Base-by-base conservation (phyloP, 2,888 invertebrate genomes). In the Phragmatobia fuliginosa region DNA sequence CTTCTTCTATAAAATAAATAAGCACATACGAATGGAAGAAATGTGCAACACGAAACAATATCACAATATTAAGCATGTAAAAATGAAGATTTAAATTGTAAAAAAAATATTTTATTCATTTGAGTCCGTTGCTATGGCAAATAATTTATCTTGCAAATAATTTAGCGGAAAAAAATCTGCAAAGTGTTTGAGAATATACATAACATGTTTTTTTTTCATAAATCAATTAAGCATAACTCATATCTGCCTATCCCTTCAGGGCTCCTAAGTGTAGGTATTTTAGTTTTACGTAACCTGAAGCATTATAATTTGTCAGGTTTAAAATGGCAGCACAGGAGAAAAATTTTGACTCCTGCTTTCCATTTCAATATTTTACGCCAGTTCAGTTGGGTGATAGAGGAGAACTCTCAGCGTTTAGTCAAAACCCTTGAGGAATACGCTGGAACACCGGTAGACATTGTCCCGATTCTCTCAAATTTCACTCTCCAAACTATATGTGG, bases 401-500 rank as follows among this genome's bases (percentile, higher is more conserved):
- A 95, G 65, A 95, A 96, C 60, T 87, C 89, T 21, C 85, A 89
- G n/a, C 89, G 87, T 21, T 83, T 96, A 69, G 88, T 94, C 1
- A 80, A 90, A 1, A 83, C 75, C 7, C 81, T 96, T 2, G 77
- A 87, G 49, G 49, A 78, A 11, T 83, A 83, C 33, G 76, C 82
- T 0, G 88, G 87, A 14, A 78, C 88, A 62, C 77, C 86, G 16
- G 85, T 94, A 18, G 92, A 97, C 78, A 88, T 97, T 0, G 90
- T 94, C 32, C 95, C 96, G 1, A 87, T 96, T 41, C 89, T 97
- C 56, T 95, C 96, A 0, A 94, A 97, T 1, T 93, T 81, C 76
- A 89, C 85, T 31, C 76, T 97, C 1, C 96, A 96, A 82, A 95
- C 96, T 52, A 96, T 97, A 73, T 97, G 97, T 83, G 97, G 97